Evolutionary conservation across 1,140 invertebrate species (phyloP).

Genomic region (Lordiphosa mommai): DNA sequence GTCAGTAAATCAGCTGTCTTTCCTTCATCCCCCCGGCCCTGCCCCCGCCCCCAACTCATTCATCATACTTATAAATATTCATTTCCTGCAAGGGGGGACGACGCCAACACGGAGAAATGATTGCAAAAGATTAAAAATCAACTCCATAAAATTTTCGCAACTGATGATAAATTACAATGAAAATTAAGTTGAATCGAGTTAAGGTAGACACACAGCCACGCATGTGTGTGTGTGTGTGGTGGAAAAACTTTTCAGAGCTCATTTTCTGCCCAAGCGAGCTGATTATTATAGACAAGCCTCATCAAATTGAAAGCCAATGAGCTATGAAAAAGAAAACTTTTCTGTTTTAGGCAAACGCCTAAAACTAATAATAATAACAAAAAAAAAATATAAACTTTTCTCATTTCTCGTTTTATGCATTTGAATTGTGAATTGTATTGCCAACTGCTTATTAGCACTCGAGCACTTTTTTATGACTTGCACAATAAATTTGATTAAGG

Average conservation of each 20-base stretch:
- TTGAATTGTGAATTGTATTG: slow-evolving; percentile 75
- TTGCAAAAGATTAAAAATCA: slow-evolving; percentile 79
- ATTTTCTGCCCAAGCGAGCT: slow-evolving; percentile 52
- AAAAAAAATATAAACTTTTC: slow-evolving; percentile 74
- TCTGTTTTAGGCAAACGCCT: slow-evolving; percentile 31
- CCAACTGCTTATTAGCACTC: slow-evolving; percentile 32
- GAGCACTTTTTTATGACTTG: slow-evolving; percentile 41
- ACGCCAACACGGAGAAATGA: slow-evolving; percentile 36
- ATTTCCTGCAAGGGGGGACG: slow-evolving; percentile 50
- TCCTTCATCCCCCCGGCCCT: background rate
- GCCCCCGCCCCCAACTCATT: slow-evolving; percentile 59
- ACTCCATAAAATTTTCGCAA: slow-evolving; percentile 61
- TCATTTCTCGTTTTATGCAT: slow-evolving; percentile 71
- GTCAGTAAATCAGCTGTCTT: slow-evolving; percentile 67
- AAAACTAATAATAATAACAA: slow-evolving; percentile 76
- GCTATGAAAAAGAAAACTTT: slow-evolving; percentile 72
- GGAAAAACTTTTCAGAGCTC: slow-evolving; percentile 52
- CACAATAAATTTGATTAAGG: slow-evolving; percentile 50
- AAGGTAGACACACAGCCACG: background rate
- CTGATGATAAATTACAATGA: slow-evolving; percentile 70
- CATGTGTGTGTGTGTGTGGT: slow-evolving; percentile 14
- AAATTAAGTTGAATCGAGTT: slow-evolving; percentile 48
- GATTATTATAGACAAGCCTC: slow-evolving; percentile 77
- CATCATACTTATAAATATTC: slow-evolving; percentile 79
- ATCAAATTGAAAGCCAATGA: slow-evolving; percentile 80